Percentiles rank a stretch among this genome's conserved stretches.
Evolutionary conservation across 2,888 invertebrate species (phyloP).

Genomic region (Pedicia rivosa): DNA sequence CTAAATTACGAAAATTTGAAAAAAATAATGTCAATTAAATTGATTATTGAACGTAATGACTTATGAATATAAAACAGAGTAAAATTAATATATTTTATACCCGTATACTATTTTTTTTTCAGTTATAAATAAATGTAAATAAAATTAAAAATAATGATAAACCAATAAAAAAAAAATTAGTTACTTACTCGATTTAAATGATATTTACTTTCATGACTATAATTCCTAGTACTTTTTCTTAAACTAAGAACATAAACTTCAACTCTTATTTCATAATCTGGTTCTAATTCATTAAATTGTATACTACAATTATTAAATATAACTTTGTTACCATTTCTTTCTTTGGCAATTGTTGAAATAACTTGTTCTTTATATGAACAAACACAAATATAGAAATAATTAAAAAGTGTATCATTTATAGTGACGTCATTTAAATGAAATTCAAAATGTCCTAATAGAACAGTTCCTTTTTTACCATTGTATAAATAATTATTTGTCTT

Average conservation of each 20-base stretch:
- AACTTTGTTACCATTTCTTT: slow-evolving; percentile 20
- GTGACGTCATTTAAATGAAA: slow-evolving; percentile 21
- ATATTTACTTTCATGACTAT: slow-evolving; percentile 24
- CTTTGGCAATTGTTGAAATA: slow-evolving; percentile 26
- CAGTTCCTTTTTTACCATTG: slow-evolving; percentile 10
- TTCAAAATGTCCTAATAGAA: slow-evolving; percentile 20
- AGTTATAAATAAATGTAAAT: too few relatives aligned
- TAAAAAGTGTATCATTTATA: slow-evolving; percentile 25
- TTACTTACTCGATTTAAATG: slow-evolving; percentile 18
- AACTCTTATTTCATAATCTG: slow-evolving; percentile 29
- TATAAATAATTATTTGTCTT: slow-evolving; percentile 5
- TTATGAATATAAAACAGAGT: too few relatives aligned
- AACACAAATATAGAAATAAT: slow-evolving; percentile 27
- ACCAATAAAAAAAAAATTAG: too few relatives aligned
- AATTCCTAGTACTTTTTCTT: slow-evolving; percentile 19
- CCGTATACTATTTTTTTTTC: too few relatives aligned
- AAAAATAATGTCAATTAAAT: too few relatives aligned
- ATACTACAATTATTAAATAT: slow-evolving; percentile 25
- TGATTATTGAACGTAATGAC: too few relatives aligned
- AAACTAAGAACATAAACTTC: slow-evolving; percentile 33
- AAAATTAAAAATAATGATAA: too few relatives aligned
- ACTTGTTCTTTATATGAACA: slow-evolving; percentile 24
- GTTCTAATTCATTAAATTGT: slow-evolving; percentile 23
- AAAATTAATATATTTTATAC: too few relatives aligned
- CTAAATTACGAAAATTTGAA: too few relatives aligned